These are phyloP conservation scores for Discoglossus pictus DNA, from an alignment of 2,797 vertebrate genomes.

Conservation along the genomic window DNA sequence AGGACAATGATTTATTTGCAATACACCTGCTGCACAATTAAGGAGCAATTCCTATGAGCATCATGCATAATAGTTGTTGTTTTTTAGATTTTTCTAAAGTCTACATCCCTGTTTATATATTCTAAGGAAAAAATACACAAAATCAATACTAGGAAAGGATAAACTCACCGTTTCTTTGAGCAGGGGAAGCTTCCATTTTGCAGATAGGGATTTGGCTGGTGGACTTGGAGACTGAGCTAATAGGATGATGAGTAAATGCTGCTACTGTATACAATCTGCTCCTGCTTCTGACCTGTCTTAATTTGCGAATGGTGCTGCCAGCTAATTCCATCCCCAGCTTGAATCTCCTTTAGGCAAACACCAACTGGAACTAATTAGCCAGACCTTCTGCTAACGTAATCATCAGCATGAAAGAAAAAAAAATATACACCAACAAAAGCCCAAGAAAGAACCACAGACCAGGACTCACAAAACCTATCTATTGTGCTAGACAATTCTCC, in stretches of 20 bases:
- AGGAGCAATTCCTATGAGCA: not conserved
- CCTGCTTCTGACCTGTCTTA: constrained; percentile 74
- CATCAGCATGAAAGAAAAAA: not conserved
- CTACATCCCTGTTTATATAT: not conserved
- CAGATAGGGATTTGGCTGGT: constrained; percentile 53
- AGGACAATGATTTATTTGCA: not conserved
- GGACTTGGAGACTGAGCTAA: constrained; percentile 51
- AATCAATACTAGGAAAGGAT: constrained; percentile 3
- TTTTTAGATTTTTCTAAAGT: not conserved
- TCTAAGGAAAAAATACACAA: not conserved
- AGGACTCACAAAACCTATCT: constrained; percentile 21
- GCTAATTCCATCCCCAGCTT: constrained; percentile 79
- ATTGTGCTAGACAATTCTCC: constrained; percentile 22
- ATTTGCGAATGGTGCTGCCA: constrained; percentile 60
- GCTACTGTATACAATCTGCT: constrained; percentile 74
- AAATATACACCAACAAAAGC: constrained; percentile 9
- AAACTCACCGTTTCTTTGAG: constrained; percentile 48
- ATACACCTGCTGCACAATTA: constrained; percentile 21
- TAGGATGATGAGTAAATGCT: constrained; percentile 54
- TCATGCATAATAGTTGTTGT: not conserved
- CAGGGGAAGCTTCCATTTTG: constrained; percentile 63
- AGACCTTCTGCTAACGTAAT: constrained; percentile 55
- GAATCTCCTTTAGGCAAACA: constrained; percentile 60
- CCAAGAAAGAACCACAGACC: not conserved
- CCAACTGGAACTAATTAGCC: constrained; percentile 48